These are phyloP conservation scores for Colostygia pectinataria DNA, from an alignment of 2,888 invertebrate species.

Conservation along the genomic window DNA sequence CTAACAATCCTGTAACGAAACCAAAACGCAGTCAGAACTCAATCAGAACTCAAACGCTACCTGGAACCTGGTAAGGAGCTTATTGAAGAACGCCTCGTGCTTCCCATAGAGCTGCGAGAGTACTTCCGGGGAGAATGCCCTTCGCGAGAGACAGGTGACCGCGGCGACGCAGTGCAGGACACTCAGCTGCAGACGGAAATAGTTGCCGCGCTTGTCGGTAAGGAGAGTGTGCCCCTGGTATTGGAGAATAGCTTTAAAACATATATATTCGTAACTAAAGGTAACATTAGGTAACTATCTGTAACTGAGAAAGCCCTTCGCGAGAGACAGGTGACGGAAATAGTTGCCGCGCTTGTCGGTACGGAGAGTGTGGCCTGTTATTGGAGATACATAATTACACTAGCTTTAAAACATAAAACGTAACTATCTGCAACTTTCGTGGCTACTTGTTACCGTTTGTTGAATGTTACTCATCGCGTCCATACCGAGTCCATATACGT, in stretches of 20 bases:
- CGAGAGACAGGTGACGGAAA: slow-evolving; percentile 85
- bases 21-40: too few species aligned
- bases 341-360: slow-evolving; percentile 84
- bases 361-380: slow-evolving; percentile 80
- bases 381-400: too few species aligned
- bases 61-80: slow-evolving; percentile 84
- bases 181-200: slow-evolving; percentile 84
- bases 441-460: too few species aligned
- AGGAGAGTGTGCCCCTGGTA: slow-evolving; percentile 80
- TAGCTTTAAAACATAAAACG: too few species aligned
- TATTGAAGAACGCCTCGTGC: slow-evolving; percentile 88
- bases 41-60: too few species aligned
- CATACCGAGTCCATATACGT: too few species aligned
- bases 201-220: slow-evolving; percentile 83
- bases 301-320: slow-evolving; percentile 81
- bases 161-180: slow-evolving; percentile 79
- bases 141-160: slow-evolving; percentile 84
- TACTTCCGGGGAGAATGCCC: slow-evolving; percentile 81
- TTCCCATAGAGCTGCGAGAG: slow-evolving; percentile 86
- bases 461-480: too few species aligned
- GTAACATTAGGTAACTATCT: too few species aligned
- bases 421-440: too few species aligned
- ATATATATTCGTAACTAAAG: too few species aligned
- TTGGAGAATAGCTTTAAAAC: too few species aligned
- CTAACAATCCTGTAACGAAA: too few species aligned